Conservation (phyloP, 2,797 vertebrate species). For the Uromys caudimaculatus region DNA sequence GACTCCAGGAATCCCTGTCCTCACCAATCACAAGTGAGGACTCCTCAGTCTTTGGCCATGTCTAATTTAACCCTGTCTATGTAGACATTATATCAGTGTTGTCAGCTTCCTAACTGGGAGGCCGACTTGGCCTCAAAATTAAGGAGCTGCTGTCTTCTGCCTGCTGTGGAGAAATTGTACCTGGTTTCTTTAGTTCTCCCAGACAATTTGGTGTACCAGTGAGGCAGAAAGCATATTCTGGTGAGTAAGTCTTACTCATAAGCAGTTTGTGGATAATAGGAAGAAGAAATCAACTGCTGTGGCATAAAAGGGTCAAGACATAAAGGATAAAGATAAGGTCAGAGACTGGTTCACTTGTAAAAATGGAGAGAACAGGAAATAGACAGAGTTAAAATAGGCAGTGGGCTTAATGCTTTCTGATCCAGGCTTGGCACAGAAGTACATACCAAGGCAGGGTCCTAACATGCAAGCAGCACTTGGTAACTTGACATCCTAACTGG, state of each 20-base stretch:
- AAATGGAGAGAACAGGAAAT: slow-evolving; percentile 52
- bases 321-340: slow-evolving; percentile 43
- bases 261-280: background rate
- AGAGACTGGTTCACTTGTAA: slow-evolving; percentile 2
- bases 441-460: slow-evolving; percentile 59
- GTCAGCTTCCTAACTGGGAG: slow-evolving; percentile 56
- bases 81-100: slow-evolving; percentile 62
- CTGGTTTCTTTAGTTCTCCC: slow-evolving; percentile 3
- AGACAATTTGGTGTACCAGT: slow-evolving; percentile 23
- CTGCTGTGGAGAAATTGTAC: slow-evolving; percentile 30
- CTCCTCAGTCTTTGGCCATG: slow-evolving; percentile 50
- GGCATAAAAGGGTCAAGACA: slow-evolving; percentile 22
- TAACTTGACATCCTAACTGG: slow-evolving; percentile 57
- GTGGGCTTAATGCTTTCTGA: slow-evolving; percentile 46
- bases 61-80: slow-evolving; percentile 63
- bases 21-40: slow-evolving; percentile 62
- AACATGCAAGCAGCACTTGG: slow-evolving; percentile 46
- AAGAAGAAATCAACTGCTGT: slow-evolving; percentile 23
- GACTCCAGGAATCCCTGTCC: slow-evolving; percentile 63
- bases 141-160: background rate
- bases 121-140: slow-evolving; percentile 40
- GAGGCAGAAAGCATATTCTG: slow-evolving; percentile 36
- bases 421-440: slow-evolving; percentile 44
- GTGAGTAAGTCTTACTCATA: slow-evolving; percentile 47
- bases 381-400: slow-evolving; percentile 59